Percentiles rank a stretch among this genome's conserved stretches.
These are phyloP conservation scores for Mastacembelus armatus DNA, from an alignment of 2,797 vertebrate species.

Conservation along the genomic window DNA sequence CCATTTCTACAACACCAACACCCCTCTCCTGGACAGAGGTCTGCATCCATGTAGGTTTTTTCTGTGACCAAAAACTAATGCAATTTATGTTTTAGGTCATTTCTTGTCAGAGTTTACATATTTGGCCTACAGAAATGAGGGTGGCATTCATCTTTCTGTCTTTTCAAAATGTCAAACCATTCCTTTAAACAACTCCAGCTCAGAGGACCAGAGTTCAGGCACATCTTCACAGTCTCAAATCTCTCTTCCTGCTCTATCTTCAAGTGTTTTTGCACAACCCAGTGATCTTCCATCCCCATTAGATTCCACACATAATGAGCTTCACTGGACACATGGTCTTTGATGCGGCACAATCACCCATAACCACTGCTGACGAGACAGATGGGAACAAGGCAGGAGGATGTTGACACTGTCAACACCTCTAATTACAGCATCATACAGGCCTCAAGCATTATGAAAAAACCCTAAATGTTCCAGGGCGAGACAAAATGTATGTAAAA, in stretches of 20 bases:
- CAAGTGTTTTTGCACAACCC: constrained; percentile 13
- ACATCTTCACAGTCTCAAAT: neutral
- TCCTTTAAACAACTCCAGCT: too few relatives aligned
- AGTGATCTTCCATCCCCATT: neutral
- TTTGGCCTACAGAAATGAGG: too few relatives aligned
- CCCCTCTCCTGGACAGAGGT: too few relatives aligned
- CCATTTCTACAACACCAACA: too few relatives aligned
- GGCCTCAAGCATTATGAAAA: constrained; percentile 26
- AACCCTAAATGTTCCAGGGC: constrained; percentile 25
- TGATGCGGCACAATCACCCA: constrained; percentile 48
- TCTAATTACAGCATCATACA: constrained; percentile 55
- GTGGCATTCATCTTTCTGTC: too few relatives aligned
- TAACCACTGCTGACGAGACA: constrained; percentile 50
- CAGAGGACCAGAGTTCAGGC: neutral
- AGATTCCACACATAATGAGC: constrained; percentile 43
- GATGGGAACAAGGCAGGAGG: constrained; percentile 42
- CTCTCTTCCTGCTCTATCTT: constrained; percentile 3
- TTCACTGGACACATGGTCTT: constrained; percentile 35
- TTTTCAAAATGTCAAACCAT: too few relatives aligned
- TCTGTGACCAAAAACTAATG: too few relatives aligned
- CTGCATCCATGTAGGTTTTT: too few relatives aligned
- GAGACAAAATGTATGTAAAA: constrained; percentile 38
- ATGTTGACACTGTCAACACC: constrained; percentile 59
- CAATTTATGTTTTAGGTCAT: too few relatives aligned
- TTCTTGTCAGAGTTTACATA: too few relatives aligned